A percentile compares a stretch with the other conserved stretches of the same genome.
These are phyloP conservation scores for Centruroides sculpturatus DNA, from an alignment of 1,140 invertebrate species.

Conservation along the genomic window DNA sequence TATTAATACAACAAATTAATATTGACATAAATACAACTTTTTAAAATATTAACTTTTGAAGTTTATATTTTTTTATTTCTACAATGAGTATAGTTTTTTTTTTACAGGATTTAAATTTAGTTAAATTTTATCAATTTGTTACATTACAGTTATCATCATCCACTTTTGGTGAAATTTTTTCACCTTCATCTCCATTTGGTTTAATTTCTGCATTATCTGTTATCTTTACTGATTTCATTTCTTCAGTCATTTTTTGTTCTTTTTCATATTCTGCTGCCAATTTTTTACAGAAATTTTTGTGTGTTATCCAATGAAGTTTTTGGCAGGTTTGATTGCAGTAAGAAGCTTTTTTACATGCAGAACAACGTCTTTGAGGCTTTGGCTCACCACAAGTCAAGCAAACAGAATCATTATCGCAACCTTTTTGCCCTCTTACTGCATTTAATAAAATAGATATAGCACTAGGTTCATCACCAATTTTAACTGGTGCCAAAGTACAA, in stretches of 20 bases:
- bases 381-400: conserved; percentile 83
- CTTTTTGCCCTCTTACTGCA: conserved; percentile 66
- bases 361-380: conserved; percentile 78
- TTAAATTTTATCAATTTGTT: too few relatives aligned
- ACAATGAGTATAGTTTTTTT: too few relatives aligned
- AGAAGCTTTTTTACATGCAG: conserved; percentile 81
- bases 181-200: too few relatives aligned
- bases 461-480: conserved; percentile 40
- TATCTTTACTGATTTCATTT: background rate
- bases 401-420: conserved; percentile 48
- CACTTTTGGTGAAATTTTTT: too few relatives aligned
- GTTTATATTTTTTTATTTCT: too few relatives aligned
- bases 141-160: too few relatives aligned
- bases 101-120: too few relatives aligned
- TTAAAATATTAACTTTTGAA: too few relatives aligned
- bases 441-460: conserved; percentile 54
- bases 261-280: background rate
- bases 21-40: too few relatives aligned
- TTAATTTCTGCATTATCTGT: too few relatives aligned
- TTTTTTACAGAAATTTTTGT: conserved; percentile 61
- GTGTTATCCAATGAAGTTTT: conserved; percentile 86
- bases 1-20: too few relatives aligned
- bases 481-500: conserved; percentile 51
- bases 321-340: conserved; percentile 93
- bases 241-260: background rate